Evolutionary conservation across 2,113 vertebrate genomes (phyloP).

Genomic region (Anoura caudifer): DNA sequence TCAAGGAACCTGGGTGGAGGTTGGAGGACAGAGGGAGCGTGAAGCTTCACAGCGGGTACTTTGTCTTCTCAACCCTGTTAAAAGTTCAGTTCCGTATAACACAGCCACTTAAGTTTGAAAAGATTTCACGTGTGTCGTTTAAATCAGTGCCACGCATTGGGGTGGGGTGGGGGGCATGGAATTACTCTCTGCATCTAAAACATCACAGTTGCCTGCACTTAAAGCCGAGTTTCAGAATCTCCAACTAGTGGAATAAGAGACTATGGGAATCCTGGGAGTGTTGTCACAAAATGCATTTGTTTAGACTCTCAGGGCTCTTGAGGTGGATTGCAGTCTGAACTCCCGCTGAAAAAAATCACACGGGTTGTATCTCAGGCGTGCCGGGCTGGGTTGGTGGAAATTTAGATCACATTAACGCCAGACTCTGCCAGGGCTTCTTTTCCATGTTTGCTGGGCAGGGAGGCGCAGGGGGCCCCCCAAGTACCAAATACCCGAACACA

Average conservation of each 20-base stretch:
- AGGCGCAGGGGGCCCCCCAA: fast-evolving
- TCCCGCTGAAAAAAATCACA: background rate
- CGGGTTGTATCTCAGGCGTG: background rate
- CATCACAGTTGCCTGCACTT: background rate
- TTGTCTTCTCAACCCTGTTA: background rate
- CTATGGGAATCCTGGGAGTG: no score
- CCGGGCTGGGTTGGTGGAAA: background rate
- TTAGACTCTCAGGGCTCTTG: background rate
- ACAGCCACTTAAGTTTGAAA: background rate
- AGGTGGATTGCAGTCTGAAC: background rate
- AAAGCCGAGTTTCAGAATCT: background rate
- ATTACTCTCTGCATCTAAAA: background rate
- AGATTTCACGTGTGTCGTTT: background rate
- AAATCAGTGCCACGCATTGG: background rate
- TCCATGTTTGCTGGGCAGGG: background rate
- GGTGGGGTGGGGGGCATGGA: background rate
- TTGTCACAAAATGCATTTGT: background rate
- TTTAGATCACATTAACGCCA: background rate
- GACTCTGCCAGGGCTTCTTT: background rate
- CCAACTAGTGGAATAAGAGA: background rate
- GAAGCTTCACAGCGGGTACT: background rate
- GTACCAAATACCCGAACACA: fast-evolving
- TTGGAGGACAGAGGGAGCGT: background rate
- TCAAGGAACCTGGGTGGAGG: background rate
- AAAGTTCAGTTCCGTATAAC: background rate